phyloP scores from a whole-genome alignment of 2,113 vertebrate genomes.

The Heterotilapia buettikoferi region DNA sequence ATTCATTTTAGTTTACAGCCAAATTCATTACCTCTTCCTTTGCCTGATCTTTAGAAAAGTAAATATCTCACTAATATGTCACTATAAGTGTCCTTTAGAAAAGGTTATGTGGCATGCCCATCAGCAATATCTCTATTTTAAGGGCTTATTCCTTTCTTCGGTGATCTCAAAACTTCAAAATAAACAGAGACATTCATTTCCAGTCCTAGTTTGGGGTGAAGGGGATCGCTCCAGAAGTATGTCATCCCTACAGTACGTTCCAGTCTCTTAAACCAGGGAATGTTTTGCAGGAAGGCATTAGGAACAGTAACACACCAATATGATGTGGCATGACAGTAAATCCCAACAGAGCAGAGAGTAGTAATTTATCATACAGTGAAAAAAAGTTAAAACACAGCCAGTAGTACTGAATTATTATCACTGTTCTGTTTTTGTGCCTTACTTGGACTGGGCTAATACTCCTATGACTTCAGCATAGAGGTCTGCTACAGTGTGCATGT shows the following conservation, averaged over 20 bases:
- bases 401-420: not conserved
- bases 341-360: not conserved
- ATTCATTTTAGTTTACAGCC: not conserved
- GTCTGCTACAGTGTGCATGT: constrained; percentile 98
- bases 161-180: constrained; percentile 52
- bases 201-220: constrained; percentile 68
- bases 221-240: constrained; percentile 34
- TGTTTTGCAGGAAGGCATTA: not conserved
- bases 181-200: constrained; percentile 62
- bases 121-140: constrained; percentile 42
- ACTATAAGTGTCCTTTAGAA: not conserved
- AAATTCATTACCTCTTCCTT: not conserved
- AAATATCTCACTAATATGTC: not conserved
- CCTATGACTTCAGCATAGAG: constrained; percentile 96
- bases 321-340: not conserved
- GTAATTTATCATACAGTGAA: not conserved
- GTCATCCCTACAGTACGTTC: not conserved
- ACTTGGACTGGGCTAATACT: constrained; percentile 96
- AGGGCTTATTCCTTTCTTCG: constrained; percentile 21
- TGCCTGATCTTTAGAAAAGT: not conserved
- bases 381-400: not conserved
- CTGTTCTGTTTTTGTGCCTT: constrained; percentile 46
- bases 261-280: constrained; percentile 14
- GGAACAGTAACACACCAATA: not conserved
- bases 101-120: constrained; percentile 6